Conservation (phyloP, 2,113 vertebrate genomes). For the Trogon melanurus region DNA sequence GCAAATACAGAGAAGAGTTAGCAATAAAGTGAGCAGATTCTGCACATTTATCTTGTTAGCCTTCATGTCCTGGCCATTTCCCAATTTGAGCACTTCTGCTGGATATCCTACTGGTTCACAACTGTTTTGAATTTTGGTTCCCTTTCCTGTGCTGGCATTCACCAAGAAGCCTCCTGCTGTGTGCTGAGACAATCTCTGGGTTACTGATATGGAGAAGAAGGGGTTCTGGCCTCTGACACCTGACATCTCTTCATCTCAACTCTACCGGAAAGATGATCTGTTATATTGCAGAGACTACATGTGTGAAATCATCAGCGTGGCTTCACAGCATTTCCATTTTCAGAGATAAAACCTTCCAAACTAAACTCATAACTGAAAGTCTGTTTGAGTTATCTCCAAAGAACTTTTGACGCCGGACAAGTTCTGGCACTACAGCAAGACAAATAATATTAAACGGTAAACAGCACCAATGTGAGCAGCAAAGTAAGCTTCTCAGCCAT, state of each 20-base stretch:
- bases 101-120: not conserved
- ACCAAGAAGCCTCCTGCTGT: not conserved
- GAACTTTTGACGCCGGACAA: not conserved
- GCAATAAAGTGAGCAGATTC: not conserved
- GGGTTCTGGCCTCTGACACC: not conserved
- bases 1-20: not conserved
- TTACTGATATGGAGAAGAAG: not conserved
- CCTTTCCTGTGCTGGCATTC: not conserved
- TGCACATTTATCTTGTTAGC: constrained; percentile 22
- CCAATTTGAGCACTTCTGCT: not conserved
- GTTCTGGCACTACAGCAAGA: not conserved
- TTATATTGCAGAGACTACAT: not conserved
- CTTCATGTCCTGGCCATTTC: not conserved
- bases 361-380: not conserved
- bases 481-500: not conserved
- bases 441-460: not conserved
- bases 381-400: not conserved
- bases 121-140: not conserved
- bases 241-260: not conserved
- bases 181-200: not conserved
- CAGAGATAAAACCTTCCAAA: not conserved
- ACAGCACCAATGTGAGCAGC: not conserved
- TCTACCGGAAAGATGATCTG: not conserved
- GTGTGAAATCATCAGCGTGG: not conserved
- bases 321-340: not conserved